These are phyloP conservation scores for Diphyllodes magnificus DNA, from an alignment of 2,113 vertebrate species.

Conservation along the genomic window DNA sequence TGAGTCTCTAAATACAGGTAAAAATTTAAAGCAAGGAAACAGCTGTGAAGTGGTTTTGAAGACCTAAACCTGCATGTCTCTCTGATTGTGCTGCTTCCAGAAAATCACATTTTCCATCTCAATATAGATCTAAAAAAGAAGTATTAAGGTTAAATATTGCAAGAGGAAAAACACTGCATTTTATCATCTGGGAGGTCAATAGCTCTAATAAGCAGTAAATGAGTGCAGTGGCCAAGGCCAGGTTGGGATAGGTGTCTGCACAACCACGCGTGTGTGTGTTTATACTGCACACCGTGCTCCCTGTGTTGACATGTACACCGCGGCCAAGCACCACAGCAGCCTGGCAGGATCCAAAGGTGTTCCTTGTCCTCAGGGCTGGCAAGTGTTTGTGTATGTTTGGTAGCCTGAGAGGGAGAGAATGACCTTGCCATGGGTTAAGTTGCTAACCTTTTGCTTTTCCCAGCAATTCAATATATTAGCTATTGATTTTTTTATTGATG, in stretches of 20 bases:
- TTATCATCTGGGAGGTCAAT: neutral
- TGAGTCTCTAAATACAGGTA: neutral
- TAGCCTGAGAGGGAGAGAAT: neutral
- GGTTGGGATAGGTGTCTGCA: fast-evolving
- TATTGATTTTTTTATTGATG: neutral
- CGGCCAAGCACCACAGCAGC: neutral
- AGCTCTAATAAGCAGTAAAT: neutral
- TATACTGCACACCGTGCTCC: neutral
- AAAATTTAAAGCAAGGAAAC: neutral
- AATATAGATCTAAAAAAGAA: neutral
- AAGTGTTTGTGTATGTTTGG: neutral
- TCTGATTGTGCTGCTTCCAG: neutral
- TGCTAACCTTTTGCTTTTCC: neutral
- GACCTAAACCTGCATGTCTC: neutral
- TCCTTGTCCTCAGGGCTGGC: neutral
- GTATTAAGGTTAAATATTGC: neutral
- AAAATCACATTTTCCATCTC: neutral
- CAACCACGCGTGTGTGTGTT: neutral
- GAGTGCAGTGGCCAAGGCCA: neutral
- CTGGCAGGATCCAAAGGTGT: neutral
- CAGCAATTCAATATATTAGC: neutral
- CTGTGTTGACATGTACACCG: neutral
- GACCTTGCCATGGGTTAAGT: neutral
- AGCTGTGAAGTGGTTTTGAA: neutral
- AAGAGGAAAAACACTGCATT: neutral